Percentiles rank a stretch among this genome's conserved stretches.
These are phyloP conservation scores for Limosa lapponica DNA, from an alignment of 2,797 vertebrate species.

Conservation along the genomic window DNA sequence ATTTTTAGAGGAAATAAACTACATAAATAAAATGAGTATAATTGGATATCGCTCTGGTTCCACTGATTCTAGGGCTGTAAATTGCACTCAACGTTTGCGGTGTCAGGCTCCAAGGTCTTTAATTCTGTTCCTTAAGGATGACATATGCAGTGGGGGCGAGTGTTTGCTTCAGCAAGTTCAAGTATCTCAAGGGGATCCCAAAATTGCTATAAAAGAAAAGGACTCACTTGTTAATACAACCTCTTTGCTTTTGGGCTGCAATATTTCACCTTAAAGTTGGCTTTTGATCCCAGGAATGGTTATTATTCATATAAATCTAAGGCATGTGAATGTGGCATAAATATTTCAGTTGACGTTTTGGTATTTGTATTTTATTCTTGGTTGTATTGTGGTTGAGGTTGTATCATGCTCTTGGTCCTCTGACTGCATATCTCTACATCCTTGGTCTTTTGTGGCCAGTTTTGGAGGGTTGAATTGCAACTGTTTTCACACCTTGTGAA, in stretches of 20 bases:
- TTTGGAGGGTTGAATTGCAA: neutral
- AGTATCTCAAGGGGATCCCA: neutral
- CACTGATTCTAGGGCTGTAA: conserved; percentile 49
- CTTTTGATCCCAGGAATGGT: neutral
- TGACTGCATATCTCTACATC: neutral
- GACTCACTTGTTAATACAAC: neutral
- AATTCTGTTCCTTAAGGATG: conserved; percentile 44
- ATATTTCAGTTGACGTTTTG: neutral
- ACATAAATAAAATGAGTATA: conserved; percentile 49
- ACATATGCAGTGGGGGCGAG: conserved; percentile 6
- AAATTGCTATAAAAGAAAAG: neutral
- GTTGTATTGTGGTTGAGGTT: neutral
- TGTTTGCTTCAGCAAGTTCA: neutral
- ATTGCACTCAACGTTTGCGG: neutral
- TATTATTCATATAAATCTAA: neutral
- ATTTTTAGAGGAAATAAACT: neutral
- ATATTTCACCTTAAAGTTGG: neutral
- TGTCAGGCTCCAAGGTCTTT: conserved; percentile 32
- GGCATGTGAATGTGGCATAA: neutral
- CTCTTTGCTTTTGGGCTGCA: neutral
- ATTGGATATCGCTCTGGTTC: neutral
- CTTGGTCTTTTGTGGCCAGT: neutral
- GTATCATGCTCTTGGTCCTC: neutral
- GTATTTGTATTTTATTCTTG: neutral
- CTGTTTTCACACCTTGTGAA: neutral